Percentiles rank a stretch among this genome's conserved stretches.
These are phyloP conservation scores for Tragopan temminckii DNA, from an alignment of 2,797 vertebrate species.

Conservation along the genomic window DNA sequence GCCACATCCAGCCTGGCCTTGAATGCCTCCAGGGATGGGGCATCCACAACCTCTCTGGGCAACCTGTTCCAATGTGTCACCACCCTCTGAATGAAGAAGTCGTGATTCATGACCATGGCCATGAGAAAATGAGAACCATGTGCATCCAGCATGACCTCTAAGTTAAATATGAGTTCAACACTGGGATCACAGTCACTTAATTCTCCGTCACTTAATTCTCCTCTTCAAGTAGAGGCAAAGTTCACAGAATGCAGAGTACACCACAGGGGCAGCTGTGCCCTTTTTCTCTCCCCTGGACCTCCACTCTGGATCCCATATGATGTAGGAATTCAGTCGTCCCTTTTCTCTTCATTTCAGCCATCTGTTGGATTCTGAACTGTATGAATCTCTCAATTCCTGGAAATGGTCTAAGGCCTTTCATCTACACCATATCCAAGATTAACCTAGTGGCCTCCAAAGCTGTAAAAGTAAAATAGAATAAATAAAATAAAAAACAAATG, in stretches of 20 bases:
- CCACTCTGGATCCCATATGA: neutral
- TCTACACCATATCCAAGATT: rapidly evolving
- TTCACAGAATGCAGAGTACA: neutral
- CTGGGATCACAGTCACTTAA: neutral
- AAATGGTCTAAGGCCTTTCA: neutral
- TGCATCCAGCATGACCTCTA: rapidly evolving
- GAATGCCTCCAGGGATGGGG: too few relatives aligned
- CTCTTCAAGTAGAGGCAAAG: neutral
- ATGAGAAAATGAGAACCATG: neutral
- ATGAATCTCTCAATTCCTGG: neutral
- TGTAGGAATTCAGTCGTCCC: neutral
- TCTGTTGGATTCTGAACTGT: neutral
- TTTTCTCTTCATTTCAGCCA: neutral
- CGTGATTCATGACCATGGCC: too few relatives aligned
- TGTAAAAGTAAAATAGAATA: neutral
- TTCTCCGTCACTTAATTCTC: neutral
- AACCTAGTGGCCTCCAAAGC: neutral
- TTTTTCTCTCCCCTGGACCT: neutral
- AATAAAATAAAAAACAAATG: neutral
- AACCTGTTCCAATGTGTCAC: too few relatives aligned
- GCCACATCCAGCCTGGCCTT: too few relatives aligned
- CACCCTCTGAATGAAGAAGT: too few relatives aligned
- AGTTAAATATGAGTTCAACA: neutral
- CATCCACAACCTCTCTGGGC: too few relatives aligned
- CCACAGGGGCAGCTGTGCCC: neutral